These are phyloP conservation scores for Ciconia maguari DNA, from an alignment of 2,113 vertebrate genomes.

Conservation along the genomic window DNA sequence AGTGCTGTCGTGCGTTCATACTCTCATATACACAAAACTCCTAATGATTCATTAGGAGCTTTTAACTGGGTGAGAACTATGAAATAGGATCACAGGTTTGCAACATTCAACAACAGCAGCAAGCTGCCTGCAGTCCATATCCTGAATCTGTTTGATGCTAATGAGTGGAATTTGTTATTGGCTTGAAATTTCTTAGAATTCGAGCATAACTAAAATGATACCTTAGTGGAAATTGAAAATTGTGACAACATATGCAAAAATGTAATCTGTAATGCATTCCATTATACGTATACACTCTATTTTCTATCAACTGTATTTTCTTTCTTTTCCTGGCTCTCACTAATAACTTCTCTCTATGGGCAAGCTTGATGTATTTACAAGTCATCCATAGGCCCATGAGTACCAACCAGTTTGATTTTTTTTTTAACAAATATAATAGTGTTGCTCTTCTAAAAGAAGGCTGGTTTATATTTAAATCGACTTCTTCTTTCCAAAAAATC, in stretches of 20 bases:
- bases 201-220: background rate
- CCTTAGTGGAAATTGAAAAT: background rate
- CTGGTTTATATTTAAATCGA: background rate
- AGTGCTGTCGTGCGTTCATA: accelerated
- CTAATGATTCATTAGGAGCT: background rate
- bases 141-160: background rate
- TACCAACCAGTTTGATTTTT: background rate
- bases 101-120: background rate
- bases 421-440: background rate
- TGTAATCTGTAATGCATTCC: background rate
- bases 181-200: background rate
- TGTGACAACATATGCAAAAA: background rate
- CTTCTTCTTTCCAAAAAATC: background rate
- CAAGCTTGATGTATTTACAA: background rate
- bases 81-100: background rate
- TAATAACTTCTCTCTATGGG: background rate
- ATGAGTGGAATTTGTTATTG: background rate
- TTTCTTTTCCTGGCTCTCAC: background rate
- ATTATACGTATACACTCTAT: background rate
- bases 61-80: background rate
- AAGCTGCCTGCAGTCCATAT: background rate
- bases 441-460: background rate
- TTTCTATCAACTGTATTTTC: background rate
- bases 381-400: background rate
- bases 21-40: background rate